Evolutionary conservation across 2,113 vertebrate genomes (phyloP).

Genomic region (Phalacrocorax brasilianus): DNA sequence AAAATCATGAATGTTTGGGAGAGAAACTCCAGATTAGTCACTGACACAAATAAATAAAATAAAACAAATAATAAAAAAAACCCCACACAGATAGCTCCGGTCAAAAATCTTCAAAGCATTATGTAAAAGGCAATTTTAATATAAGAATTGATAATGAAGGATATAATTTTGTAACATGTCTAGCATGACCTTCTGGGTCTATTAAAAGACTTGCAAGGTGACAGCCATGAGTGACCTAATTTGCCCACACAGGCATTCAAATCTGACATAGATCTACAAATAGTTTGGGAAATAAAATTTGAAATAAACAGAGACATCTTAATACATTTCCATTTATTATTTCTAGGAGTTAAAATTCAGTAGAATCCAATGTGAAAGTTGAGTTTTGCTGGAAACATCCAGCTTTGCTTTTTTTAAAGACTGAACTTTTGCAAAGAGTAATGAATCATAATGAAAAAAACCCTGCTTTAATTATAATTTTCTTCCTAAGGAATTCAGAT

Average conservation of each 20-base stretch:
- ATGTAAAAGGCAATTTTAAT: neutral
- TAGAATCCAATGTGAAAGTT: neutral
- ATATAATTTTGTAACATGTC: neutral
- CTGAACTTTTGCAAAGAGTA: neutral
- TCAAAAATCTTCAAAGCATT: neutral
- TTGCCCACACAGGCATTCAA: neutral
- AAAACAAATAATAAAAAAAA: neutral
- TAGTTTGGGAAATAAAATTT: neutral
- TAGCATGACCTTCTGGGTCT: neutral
- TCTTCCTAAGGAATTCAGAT: neutral
- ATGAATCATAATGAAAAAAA: neutral
- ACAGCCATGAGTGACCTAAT: neutral
- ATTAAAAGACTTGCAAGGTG: neutral
- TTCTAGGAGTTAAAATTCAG: neutral
- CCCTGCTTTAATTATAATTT: neutral
- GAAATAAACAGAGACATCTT: neutral
- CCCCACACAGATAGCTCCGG: neutral
- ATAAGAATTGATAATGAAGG: neutral
- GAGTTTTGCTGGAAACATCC: neutral
- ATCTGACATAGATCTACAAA: neutral
- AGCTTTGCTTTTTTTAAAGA: neutral
- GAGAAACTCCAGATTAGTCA: neutral
- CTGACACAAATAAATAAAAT: neutral
- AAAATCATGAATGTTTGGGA: neutral
- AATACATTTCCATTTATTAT: neutral